Percentiles rank a stretch among this genome's conserved stretches.
Conservation (phyloP, 2,113 vertebrate genomes). For the Strigops habroptila region DNA sequence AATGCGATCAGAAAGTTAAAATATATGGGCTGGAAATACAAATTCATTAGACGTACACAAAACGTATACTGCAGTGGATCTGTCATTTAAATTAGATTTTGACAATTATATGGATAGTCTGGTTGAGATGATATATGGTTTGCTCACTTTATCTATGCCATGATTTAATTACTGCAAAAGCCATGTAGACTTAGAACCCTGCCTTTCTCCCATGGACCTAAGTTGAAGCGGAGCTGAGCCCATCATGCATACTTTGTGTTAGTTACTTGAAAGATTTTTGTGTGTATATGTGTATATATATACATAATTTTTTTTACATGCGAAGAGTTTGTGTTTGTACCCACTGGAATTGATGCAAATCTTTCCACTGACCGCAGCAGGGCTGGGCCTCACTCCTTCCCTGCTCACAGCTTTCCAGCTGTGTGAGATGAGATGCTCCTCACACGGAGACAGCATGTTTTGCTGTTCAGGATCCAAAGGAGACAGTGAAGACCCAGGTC, state of each 20-base stretch:
- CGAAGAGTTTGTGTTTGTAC: background rate
- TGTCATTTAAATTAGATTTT: slow-evolving; percentile 56
- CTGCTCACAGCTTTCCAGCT: accelerated
- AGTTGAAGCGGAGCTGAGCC: background rate
- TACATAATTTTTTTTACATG: background rate
- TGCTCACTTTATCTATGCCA: slow-evolving; percentile 32
- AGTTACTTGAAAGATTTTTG: background rate
- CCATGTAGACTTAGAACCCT: background rate
- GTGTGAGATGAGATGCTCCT: background rate
- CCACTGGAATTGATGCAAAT: background rate
- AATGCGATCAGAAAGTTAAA: slow-evolving; percentile 59
- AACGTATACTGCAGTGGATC: slow-evolving; percentile 25
- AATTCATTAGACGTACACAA: slow-evolving; percentile 64
- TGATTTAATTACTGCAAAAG: slow-evolving; percentile 58
- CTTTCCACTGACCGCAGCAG: slow-evolving; percentile 30
- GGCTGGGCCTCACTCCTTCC: background rate
- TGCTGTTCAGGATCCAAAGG: background rate
- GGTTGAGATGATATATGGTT: slow-evolving; percentile 64
- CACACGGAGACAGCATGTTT: accelerated
- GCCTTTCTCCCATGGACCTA: background rate
- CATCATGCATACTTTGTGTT: background rate
- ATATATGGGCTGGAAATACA: slow-evolving; percentile 61
- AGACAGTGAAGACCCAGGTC: background rate
- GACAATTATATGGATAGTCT: slow-evolving; percentile 67
- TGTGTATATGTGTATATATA: accelerated